These are phyloP conservation scores for Pogonomyrmex barbatus DNA, from an alignment of 1,140 invertebrate species.

Conservation along the genomic window DNA sequence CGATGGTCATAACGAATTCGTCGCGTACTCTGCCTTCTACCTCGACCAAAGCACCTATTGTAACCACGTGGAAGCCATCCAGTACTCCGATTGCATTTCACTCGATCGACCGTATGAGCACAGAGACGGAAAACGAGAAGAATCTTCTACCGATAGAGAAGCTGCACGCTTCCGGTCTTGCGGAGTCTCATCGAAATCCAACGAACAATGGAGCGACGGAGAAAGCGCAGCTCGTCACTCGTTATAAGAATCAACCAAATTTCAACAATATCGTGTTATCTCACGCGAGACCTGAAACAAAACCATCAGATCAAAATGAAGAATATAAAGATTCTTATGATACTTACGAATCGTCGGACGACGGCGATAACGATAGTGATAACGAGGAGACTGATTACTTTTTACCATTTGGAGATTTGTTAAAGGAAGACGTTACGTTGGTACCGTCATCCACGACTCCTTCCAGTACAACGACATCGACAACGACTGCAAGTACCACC, in stretches of 20 bases:
- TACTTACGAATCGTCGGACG: slow-evolving; percentile 69
- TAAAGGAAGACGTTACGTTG: slow-evolving; percentile 26
- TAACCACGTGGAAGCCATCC: slow-evolving; percentile 81
- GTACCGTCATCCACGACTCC: neutral
- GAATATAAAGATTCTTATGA: slow-evolving; percentile 81
- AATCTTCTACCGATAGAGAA: slow-evolving; percentile 77
- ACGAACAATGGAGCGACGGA: neutral
- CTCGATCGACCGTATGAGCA: slow-evolving; percentile 58
- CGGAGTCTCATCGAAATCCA: slow-evolving; percentile 1
- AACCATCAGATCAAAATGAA: slow-evolving; percentile 68
- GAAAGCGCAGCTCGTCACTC: neutral
- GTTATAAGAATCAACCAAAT: slow-evolving; percentile 59
- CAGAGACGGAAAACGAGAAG: slow-evolving; percentile 72
- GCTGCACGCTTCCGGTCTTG: slow-evolving; percentile 58
- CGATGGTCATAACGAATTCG: slow-evolving; percentile 78
- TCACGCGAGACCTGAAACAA: slow-evolving; percentile 39
- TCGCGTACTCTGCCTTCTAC: slow-evolving; percentile 72
- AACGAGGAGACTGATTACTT: slow-evolving; percentile 37
- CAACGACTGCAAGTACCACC: neutral
- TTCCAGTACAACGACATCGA: slow-evolving; percentile 63
- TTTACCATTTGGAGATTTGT: slow-evolving; percentile 12
- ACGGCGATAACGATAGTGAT: slow-evolving; percentile 49
- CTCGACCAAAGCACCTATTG: slow-evolving; percentile 70
- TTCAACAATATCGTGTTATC: slow-evolving; percentile 71
- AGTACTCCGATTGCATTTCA: slow-evolving; percentile 58